phyloP scores from a whole-genome alignment of 23 tunicate genomes.

The Botrylloides violaceus region DNA sequence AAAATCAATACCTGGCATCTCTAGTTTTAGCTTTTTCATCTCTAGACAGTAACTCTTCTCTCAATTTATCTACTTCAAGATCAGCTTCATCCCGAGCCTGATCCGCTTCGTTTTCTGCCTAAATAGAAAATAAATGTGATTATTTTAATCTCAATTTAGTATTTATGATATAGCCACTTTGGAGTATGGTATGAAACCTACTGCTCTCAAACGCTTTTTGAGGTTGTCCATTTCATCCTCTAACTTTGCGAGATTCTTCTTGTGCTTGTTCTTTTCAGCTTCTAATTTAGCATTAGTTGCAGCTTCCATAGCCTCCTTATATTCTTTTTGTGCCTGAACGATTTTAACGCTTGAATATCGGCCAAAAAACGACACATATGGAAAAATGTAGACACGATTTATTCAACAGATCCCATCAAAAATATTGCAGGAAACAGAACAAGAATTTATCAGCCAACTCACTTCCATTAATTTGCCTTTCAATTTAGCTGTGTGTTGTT shows the following conservation, averaged over 20 bases:
- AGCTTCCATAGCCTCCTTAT: conserved; percentile 79
- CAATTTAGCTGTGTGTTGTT: conserved; percentile 58
- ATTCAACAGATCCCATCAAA: too few relatives aligned
- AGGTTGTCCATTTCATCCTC: conserved; percentile 53
- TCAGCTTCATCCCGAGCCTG: conserved; percentile 39
- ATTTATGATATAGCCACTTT: too few relatives aligned
- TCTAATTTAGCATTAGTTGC: conserved; percentile 83
- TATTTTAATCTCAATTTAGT: too few relatives aligned
- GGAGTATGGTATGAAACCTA: conserved; percentile 1
- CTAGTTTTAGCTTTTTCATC: conserved; percentile 51
- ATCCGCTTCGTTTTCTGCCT: conserved; percentile 72
- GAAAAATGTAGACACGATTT: too few relatives aligned
- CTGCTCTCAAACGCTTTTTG: conserved; percentile 48
- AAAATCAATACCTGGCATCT: conserved; percentile 68
- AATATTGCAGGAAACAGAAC: background rate
- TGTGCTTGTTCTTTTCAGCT: conserved; percentile 65
- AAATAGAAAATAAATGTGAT: conserved; percentile 4
- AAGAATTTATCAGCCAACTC: too few relatives aligned
- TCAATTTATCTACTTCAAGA: conserved; percentile 42
- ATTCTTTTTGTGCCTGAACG: conserved; percentile 85
- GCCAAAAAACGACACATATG: too few relatives aligned
- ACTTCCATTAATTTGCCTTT: conserved; percentile 79
- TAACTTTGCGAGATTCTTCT: conserved; percentile 34
- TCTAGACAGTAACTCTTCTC: conserved; percentile 51
- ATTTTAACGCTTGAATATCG: background rate